Evolutionary conservation across 2,888 invertebrate species (phyloP), one percentile per base, ranked within the genome.

Genomic region (Sthenelais limicola): DNA sequence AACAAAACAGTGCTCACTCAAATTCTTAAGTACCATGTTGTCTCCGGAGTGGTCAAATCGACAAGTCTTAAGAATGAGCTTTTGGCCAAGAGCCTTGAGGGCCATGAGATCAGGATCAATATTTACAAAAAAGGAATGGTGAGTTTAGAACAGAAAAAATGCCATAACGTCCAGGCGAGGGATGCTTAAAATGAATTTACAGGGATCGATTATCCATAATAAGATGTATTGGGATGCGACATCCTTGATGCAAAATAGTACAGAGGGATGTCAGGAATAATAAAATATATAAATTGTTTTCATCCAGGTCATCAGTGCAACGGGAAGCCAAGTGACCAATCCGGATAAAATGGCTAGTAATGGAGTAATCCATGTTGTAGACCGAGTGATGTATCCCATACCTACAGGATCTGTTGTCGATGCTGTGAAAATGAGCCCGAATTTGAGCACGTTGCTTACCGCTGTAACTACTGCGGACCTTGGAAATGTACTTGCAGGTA

Each of bases 341-440:
- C 74, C 79, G 9, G 78, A 82, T 73, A 77, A 81, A 67, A 79
- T 77, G 47, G 82, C 82, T 3, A 80, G 82, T 3, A 87, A 88
- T 73, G 87, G 87, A 3, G 85, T 88, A 26, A 83, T 85, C 62
- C 87, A 88, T 74, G 80, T 86, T 3, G 79, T 88, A 21, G 83
- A 84, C 72, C 74, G 78, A 62, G 81, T 84, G 3, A 71, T 84
- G 76, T 79, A 81, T 28, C 83, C 82, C 9, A 67, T 80, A 12
- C 84, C 83, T 12, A 43, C 74, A 0, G 78, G 74, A 24, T 76
- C 76, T 52, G 79, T 84, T 7, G 79, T 80, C 0, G 77, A 78
- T 7, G 73, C 76, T 3, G 71, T 80, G 0, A 58, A 76, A 35
- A 47, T 38, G 66, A 33, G 26, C 33, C n/a, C 18, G 1, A 71